Evolutionary conservation across 2,797 vertebrate species (phyloP).

Genomic region (Enteromius viviparus): DNA sequence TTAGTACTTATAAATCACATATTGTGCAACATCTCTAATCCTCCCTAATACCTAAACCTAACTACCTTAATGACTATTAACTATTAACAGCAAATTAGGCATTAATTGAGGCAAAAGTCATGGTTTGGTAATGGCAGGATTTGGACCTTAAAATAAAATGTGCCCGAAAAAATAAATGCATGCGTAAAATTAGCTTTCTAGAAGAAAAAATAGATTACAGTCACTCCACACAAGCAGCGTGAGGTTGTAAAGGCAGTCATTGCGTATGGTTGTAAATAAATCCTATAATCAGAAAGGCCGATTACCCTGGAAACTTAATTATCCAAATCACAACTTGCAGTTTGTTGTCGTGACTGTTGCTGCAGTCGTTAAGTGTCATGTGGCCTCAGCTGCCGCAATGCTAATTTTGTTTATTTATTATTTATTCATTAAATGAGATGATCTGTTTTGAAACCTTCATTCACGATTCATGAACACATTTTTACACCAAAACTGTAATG

Average conservation of each 20-base stretch:
- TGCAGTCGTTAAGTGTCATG: slow-evolving; percentile 45
- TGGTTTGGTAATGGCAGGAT: background rate
- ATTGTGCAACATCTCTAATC: background rate
- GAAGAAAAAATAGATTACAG: slow-evolving; percentile 12
- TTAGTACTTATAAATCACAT: background rate
- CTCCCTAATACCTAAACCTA: background rate
- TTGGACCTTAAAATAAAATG: background rate
- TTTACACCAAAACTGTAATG: slow-evolving; percentile 27
- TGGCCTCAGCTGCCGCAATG: slow-evolving; percentile 30
- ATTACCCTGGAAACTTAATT: slow-evolving; percentile 69
- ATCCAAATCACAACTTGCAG: slow-evolving; percentile 70
- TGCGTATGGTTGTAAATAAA: slow-evolving; percentile 74
- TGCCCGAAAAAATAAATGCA: background rate
- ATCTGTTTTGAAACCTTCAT: slow-evolving; percentile 28
- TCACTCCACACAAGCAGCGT: slow-evolving; percentile 20
- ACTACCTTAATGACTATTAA: background rate
- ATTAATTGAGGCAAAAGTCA: background rate
- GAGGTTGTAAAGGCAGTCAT: slow-evolving; percentile 62
- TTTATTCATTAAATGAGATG: slow-evolving; percentile 50
- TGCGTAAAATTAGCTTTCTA: background rate
- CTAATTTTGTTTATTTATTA: slow-evolving; percentile 55
- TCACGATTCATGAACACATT: slow-evolving; percentile 27
- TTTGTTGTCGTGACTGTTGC: slow-evolving; percentile 70
- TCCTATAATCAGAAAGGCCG: slow-evolving; percentile 72
- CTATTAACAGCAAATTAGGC: background rate